Evolutionary conservation across 2,797 vertebrate genomes (phyloP), one percentile per base, ranked within the genome.

Genomic region (Ceryle rudis): DNA sequence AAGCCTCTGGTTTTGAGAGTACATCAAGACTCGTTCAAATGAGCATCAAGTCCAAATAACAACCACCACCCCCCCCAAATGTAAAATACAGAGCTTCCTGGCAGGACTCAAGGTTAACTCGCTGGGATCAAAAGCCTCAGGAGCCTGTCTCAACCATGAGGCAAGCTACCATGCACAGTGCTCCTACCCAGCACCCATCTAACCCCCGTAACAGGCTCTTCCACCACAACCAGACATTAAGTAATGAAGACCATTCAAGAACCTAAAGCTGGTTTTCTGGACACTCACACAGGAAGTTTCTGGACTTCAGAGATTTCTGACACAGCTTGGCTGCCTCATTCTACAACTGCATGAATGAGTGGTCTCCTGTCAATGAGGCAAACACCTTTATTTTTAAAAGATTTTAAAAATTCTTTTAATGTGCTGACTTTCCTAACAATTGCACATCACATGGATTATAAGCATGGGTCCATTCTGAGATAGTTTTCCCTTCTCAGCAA

Each of bases 131-230:
- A 66, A 58, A 46, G 28, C 74, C 67, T 73, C 33, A 14, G 81
- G 60, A 25, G n/a, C n/a, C n/a, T 61, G 79, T 54, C 46, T 64
- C 33, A 60, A 26, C 29, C 2, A 6, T 19, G 22, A 80, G 41
- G 47, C 67, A 25, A 42, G 44, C 23, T 23, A 16, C 41, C 1
- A 1, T 1, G 26, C 47, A 22, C 33, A 47, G 51, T 4, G 0
- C 39, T 73, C 29, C 65, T 22, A 47, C 17, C 81, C 49, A 35
- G 6, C 22, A 10, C 26, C 55, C 41, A 3, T 28, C 55, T 18
- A 37, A 31, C 20, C 60, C 61, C 1, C 2, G 4, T 11, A 39
- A 51, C 17, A 42, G n/a, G 11, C 61, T 37, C 25, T 23, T 72
- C 17, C 67, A 60, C 54, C 54, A n/a, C 58, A 15, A 5, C 25